Conservation (phyloP, 2,113 vertebrate species). For the Silurus asotus region DNA sequence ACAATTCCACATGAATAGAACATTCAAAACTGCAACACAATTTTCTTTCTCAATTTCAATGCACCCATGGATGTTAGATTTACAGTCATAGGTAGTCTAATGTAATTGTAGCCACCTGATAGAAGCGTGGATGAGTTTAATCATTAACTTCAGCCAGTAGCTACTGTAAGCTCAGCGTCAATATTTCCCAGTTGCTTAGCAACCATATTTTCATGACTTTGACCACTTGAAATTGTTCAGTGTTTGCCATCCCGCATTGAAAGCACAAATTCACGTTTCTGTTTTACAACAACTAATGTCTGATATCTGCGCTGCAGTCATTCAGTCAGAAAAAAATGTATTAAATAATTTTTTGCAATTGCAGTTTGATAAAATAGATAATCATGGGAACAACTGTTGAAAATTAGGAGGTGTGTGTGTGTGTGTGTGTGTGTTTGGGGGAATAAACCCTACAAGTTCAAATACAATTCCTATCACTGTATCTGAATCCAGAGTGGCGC, state of each 20-base stretch:
- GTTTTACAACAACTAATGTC: neutral
- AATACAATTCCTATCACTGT: neutral
- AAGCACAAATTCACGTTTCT: neutral
- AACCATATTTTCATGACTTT: constrained; percentile 2
- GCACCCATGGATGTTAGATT: neutral
- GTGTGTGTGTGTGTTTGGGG: no score
- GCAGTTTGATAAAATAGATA: neutral
- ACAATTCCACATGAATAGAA: neutral
- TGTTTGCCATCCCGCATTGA: neutral
- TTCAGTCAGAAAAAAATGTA: neutral
- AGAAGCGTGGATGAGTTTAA: neutral
- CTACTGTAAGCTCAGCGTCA: constrained; percentile 1
- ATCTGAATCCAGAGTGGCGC: neutral
- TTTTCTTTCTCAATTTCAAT: no score
- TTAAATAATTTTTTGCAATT: neutral
- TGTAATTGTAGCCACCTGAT: neutral
- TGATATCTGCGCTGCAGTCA: neutral
- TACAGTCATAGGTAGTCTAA: neutral
- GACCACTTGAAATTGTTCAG: neutral
- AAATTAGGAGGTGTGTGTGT: no score
- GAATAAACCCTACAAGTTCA: neutral
- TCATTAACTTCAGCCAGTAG: constrained; percentile 3
- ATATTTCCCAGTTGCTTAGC: constrained; percentile 7
- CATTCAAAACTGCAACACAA: neutral
- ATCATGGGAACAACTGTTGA: constrained; percentile 3